Evolutionary conservation across 2,113 vertebrate genomes (phyloP), one percentile per base, ranked within the genome.

Genomic region (Gasterosteus nipponicus): DNA sequence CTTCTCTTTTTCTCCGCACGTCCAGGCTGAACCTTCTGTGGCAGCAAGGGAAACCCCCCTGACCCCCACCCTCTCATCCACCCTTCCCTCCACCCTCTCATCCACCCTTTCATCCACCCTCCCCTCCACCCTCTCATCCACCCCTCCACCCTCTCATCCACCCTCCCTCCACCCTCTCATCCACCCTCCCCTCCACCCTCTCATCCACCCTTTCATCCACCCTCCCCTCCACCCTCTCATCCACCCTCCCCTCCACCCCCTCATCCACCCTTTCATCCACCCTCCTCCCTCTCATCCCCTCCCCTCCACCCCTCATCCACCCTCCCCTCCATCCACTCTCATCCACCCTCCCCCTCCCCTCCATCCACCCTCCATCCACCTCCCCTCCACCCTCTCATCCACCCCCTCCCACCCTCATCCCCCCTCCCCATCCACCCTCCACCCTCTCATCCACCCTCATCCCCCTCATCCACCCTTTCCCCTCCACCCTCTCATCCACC

Each of bases 1-100:
- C 54, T 38, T 38, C 35, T 38, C 35, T 80, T 79, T 56, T 69
- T 62, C 63, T 59, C 60, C 8, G 31, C 59, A 74, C 15, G 2
- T 72, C 62, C 46, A 33, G 47, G 29, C 41, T 51, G 46, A 73
- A 68, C 63, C 0, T 51, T 71, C 69, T 65, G 66, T 57, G 1
- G 67, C 80, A 75, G 68, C 7, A 15, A 83, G 81, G 77, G 81
- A 69, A 82, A 31, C 64, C 5, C 74, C 68, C 68, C 41, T 6
- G 38, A 29, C 58, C 15, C 26, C 12, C 3, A 29, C 29, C 38
- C 38, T 39, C 15, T 15, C 38, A 62, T 71, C 72, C 41, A 46
- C 47, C 75, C 68, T 31, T 7, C 31, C 31, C 59, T 26, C 22
- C 22, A 26, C 12, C n/a, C 14, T 4, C 35, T 31, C 22, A 26